Base-by-base conservation (phyloP, 2,113 vertebrate species). In the Oreotrochilus melanogaster region DNA sequence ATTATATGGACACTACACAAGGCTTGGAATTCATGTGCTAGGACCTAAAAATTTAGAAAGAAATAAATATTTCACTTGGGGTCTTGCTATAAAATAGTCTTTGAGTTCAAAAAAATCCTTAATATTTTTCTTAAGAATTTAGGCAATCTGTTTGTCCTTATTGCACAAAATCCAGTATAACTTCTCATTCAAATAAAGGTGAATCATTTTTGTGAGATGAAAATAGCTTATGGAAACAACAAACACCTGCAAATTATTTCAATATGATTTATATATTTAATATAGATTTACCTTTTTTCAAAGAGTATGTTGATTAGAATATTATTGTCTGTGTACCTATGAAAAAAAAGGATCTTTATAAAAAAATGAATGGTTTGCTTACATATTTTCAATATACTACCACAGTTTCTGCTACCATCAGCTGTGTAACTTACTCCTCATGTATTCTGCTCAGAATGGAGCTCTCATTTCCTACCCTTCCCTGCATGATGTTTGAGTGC, bases 161-260 rank as follows among this genome's bases (percentile, higher is more conserved):
- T 21, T 74, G 45, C 33, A 88, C 42, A 89, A 96, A 97, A 86
- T 60, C 18, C 35, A 69, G 51, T 19, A 54, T 47, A 76, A 92
- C n/a, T 95, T 96, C 89, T 95, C 51, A 80, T 93, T 96, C 91
- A 79, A 96, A 64, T 88, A 93, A 87, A 95, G 54, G 71, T 65
- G 43, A 92, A 86, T 83, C 51, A 90, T 65, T 95, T 87, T 75
- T 24, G 80, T 50, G 86, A 93, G 81, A 78, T 57, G 56, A 92
- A 96, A 94, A 81, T 11, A 91, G 80, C 66, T 56, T 81, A 23
- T 62, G 9, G 31, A 76, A 86, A 75, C 23, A 37, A 37, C 27
- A 45, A 92, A 43, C 35, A 37, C 6, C 25, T 88, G 27, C 13
- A 66, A 48, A 70, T 60, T 39, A 88, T 78, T 71, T 67, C 65